phyloP scores from a whole-genome alignment of 92 coral and sea anemone genomes.

The Montipora capitata region DNA sequence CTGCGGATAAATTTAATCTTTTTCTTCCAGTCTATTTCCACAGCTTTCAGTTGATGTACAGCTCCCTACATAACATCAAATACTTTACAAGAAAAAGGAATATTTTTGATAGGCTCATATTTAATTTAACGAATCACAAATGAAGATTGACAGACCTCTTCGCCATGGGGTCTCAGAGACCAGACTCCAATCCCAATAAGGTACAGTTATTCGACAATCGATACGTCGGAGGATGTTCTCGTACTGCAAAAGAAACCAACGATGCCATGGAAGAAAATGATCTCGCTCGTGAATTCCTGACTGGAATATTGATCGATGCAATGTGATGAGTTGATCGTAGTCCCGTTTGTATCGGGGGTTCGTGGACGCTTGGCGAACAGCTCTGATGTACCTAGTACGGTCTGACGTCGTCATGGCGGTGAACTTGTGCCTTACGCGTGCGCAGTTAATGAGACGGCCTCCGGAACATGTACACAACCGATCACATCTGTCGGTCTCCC shows the following conservation, averaged over 20 bases:
- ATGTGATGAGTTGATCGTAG: conserved; percentile 78
- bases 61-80: too few relatives aligned
- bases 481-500: conserved; percentile 42
- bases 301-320: conserved; percentile 58
- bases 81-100: too few relatives aligned
- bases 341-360: conserved; percentile 56
- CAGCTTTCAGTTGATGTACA: too few relatives aligned
- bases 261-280: conserved; percentile 74
- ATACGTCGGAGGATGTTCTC: conserved; percentile 66
- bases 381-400: conserved; percentile 62
- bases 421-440: conserved; percentile 77
- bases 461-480: conserved; percentile 69
- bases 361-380: conserved; percentile 61
- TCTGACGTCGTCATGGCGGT: conserved; percentile 69
- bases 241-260: conserved; percentile 70
- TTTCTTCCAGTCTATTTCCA: too few relatives aligned
- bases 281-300: conserved; percentile 52
- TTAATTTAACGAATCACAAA: too few relatives aligned
- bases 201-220: conserved; percentile 66
- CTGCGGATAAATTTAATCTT: too few relatives aligned
- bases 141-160: background rate
- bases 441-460: conserved; percentile 68
- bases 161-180: conserved; percentile 61
- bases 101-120: too few relatives aligned
- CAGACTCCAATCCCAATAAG: conserved; percentile 81